Conservation (phyloP, 2,888 invertebrate genomes). For the Lasioglossum leucozonium region DNA sequence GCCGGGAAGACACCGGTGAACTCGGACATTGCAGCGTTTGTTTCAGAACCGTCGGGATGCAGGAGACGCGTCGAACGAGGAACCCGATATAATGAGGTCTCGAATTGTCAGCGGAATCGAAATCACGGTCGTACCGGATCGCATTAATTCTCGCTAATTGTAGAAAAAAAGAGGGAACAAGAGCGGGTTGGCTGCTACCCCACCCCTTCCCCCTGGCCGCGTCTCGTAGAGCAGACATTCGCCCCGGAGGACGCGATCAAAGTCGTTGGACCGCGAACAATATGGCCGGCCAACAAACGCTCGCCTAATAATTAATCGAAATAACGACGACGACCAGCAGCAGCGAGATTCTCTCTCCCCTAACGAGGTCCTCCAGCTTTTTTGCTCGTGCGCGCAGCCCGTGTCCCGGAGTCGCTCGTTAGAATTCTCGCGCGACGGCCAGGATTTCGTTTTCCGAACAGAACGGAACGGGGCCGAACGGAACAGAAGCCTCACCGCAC, state of each 20-base stretch:
- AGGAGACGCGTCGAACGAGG: not conserved
- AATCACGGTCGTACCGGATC: not conserved
- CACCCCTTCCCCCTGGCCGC: not conserved
- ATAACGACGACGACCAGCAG: conserved; percentile 57
- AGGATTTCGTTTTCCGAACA: conserved; percentile 39
- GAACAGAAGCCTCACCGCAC: not conserved
- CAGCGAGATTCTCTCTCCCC: conserved; percentile 34
- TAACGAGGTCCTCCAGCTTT: conserved; percentile 59
- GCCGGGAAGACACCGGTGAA: not conserved
- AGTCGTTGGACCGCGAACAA: conserved; percentile 44
- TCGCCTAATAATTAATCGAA: conserved; percentile 70
- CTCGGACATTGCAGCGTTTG: not conserved
- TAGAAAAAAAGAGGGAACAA: conserved; percentile 28
- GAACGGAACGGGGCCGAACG: not conserved
- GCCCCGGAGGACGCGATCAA: conserved; percentile 46
- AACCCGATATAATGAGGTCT: not conserved
- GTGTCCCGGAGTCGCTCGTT: conserved; percentile 40
- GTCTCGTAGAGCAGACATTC: conserved; percentile 37
- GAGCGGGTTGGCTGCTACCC: no score
- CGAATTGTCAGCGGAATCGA: not conserved
- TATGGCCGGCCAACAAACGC: conserved; percentile 45
- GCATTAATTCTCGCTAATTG: conserved; percentile 59
- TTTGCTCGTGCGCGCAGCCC: conserved; percentile 42
- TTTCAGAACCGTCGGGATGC: not conserved
- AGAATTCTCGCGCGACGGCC: conserved; percentile 42